These are phyloP conservation scores for Drosophila tsacasi DNA, from an alignment of 1,140 invertebrate species.

Conservation along the genomic window DNA sequence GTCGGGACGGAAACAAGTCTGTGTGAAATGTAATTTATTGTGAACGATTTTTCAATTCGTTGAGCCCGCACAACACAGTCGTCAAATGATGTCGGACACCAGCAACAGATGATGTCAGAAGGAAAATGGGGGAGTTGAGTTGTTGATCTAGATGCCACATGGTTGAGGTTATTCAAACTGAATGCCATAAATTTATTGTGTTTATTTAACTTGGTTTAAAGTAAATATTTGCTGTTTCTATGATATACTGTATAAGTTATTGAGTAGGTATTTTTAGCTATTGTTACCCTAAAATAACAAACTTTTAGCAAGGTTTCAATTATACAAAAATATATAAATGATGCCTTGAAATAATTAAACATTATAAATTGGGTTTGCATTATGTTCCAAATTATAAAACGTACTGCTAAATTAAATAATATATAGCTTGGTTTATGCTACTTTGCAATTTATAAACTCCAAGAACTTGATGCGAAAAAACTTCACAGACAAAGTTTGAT, in stretches of 20 bases:
- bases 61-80: slow-evolving; percentile 28
- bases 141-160: slow-evolving; percentile 15
- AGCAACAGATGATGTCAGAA: slow-evolving; percentile 58
- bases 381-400: not conserved
- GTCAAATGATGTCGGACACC: slow-evolving; percentile 27
- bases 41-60: slow-evolving; percentile 64
- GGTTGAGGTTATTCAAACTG: slow-evolving; percentile 8
- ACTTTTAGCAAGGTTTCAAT: too few relatives aligned
- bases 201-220: not conserved
- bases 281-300: too few relatives aligned
- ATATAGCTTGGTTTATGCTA: not conserved
- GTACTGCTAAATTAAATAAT: not conserved
- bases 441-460: not conserved
- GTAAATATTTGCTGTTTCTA: not conserved
- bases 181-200: not conserved
- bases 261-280: too few relatives aligned
- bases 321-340: too few relatives aligned
- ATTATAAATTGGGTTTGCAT: too few relatives aligned
- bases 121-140: not conserved
- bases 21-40: slow-evolving; percentile 74
- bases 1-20: slow-evolving; percentile 40
- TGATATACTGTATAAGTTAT: not conserved
- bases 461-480: not conserved
- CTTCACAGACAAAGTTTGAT: not conserved
- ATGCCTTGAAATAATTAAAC: not conserved